Evolutionary conservation across 1,140 invertebrate species (phyloP), one percentile per base, ranked within the genome.

Genomic region (Agrypnia vestita): DNA sequence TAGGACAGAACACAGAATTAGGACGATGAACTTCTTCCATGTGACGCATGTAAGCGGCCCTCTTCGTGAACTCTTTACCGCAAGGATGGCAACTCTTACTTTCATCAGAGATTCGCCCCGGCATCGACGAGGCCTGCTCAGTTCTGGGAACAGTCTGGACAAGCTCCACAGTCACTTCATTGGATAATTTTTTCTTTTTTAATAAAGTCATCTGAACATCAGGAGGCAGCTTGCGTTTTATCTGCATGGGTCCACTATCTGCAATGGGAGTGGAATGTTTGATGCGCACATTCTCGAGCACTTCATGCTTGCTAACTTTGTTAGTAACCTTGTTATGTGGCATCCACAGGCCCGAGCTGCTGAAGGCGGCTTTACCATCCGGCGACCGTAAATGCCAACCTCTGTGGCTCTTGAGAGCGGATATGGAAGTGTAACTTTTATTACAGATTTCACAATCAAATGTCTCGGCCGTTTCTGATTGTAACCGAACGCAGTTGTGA

Each of bases 81-180:
- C 91, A 93, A 4, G 92, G 87, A 11, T 90, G 90, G 76, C 92
- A 93, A 80, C 91, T 91, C 21, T 90, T 85, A 3, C 91, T 91
- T 8, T 90, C 89, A 8, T 81, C 69, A 6, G 64, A 15, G 15
- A 69, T 19, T 43, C 53, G 35, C 4, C 11, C 47, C 0, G 17
- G 71, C 25, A 67, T 44, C 6, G 17, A 17, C 3, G 55, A n/a
- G 12, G 69, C 21, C n/a, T 86, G 84, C 11, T 53, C 17, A 15
- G 86, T 86, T n/a, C 76, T 69, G 17, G 80, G 76, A 15, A 69
- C 78, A 21, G 69, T 64, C 51, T 88, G 87, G 4, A 87, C 81
- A 4, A 76, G 12, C 53, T 89, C 88, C 6, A 88, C 80, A 0
- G 88, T 87, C 67, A 88, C 87, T 56, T 89, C 88, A 0, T 87